Conservation (phyloP, 2,113 vertebrate genomes). For the Neogobius melanostomus region DNA sequence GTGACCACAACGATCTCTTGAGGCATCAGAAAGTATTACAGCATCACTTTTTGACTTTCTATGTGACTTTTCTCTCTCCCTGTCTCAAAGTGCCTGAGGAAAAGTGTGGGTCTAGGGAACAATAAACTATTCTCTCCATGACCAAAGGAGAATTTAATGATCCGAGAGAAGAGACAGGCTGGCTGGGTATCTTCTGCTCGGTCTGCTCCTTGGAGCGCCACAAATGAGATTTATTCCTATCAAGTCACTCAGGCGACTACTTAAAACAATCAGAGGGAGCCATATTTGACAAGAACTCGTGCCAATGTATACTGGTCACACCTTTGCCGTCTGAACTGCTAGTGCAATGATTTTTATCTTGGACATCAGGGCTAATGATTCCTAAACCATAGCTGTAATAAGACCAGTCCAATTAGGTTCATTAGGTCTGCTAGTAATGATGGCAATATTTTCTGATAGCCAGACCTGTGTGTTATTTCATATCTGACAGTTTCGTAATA, state of each 20-base stretch:
- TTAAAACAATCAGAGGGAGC: slow-evolving; percentile 47
- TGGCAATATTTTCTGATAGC: too few relatives aligned
- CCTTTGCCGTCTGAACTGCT: slow-evolving; percentile 18
- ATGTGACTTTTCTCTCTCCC: slow-evolving; percentile 28
- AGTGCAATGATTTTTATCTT: slow-evolving; percentile 17
- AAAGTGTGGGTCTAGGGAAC: slow-evolving; percentile 30
- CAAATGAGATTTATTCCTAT: slow-evolving; percentile 52
- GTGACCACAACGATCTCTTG: too few relatives aligned
- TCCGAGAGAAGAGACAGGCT: slow-evolving; percentile 28
- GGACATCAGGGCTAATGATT: slow-evolving; percentile 19
- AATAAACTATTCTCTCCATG: slow-evolving; percentile 55
- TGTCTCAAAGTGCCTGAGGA: slow-evolving; percentile 22
- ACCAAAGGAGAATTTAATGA: slow-evolving; percentile 62
- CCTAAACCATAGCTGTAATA: slow-evolving; percentile 25
- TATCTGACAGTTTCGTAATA: too few relatives aligned
- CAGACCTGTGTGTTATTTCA: too few relatives aligned
- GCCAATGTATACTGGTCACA: slow-evolving; percentile 5
- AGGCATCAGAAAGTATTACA: not conserved
- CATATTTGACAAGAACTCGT: slow-evolving; percentile 31
- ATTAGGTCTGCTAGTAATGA: too few relatives aligned
- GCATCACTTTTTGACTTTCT: not conserved
- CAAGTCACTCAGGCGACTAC: slow-evolving; percentile 32
- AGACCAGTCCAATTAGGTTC: slow-evolving; percentile 8
- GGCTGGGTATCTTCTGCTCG: slow-evolving; percentile 46
- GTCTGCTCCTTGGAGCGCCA: slow-evolving; percentile 34